These are phyloP conservation scores for Gambusia yucatana DNA, from an alignment of 2,797 vertebrate species.

Conservation along the genomic window DNA sequence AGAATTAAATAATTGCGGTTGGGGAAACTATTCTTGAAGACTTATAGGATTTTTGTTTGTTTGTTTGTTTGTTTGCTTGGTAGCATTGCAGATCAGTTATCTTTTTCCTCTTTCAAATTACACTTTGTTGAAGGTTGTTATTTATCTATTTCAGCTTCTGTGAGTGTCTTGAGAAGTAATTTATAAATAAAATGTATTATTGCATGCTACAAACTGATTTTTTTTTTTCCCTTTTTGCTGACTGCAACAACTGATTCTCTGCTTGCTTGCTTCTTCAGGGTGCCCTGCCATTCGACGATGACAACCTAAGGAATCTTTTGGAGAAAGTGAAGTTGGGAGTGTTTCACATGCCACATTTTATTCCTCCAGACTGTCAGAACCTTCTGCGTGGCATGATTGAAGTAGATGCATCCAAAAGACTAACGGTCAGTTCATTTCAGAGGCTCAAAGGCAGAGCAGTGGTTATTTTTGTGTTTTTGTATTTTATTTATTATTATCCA, in stretches of 20 bases:
- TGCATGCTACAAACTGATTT: not conserved
- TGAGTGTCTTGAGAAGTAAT: too few species aligned
- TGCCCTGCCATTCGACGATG: slow-evolving; percentile 95
- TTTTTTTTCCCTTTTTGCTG: slow-evolving; percentile 19
- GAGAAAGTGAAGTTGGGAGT: slow-evolving; percentile 98
- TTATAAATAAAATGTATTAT: slow-evolving; percentile 9
- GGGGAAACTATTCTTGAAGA: slow-evolving; percentile 29
- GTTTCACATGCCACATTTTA: slow-evolving; percentile 99
- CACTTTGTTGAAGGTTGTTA: not conserved
- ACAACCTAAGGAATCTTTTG: slow-evolving; percentile 96
- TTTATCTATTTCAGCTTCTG: slow-evolving; percentile 8
- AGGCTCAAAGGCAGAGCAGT: not conserved
- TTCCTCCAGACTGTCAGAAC: slow-evolving; percentile 98
- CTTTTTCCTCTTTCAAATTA: slow-evolving; percentile 22
- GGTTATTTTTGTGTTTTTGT: not conserved
- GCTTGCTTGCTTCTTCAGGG: slow-evolving; percentile 80
- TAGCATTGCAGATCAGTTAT: slow-evolving; percentile 26
- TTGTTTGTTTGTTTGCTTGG: slow-evolving; percentile 46
- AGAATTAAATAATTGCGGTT: slow-evolving; percentile 31
- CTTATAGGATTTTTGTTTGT: slow-evolving; percentile 49
- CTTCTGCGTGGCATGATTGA: slow-evolving; percentile 98
- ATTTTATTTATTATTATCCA: not conserved
- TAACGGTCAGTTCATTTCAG: slow-evolving; percentile 84
- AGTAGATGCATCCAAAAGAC: slow-evolving; percentile 94
- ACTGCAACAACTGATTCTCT: slow-evolving; percentile 42